Evolutionary conservation across 2,797 vertebrate genomes (phyloP).

Genomic region (Liparis tanakae): DNA sequence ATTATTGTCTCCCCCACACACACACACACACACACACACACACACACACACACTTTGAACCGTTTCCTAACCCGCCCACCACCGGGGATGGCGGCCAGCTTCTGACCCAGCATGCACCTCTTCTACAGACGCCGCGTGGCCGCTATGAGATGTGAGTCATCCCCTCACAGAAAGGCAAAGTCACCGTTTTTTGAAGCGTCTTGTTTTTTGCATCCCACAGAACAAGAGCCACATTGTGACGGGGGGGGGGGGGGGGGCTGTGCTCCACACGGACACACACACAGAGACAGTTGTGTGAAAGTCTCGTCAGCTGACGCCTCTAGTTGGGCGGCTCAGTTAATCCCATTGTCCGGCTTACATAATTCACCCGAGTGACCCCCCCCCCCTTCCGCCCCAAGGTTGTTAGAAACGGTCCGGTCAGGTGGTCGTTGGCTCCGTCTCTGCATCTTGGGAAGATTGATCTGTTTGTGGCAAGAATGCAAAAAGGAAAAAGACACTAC

Average conservation of each 20-base stretch:
- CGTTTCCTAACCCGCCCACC: not conserved
- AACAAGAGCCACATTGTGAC: constrained; percentile 43
- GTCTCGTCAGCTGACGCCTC: constrained; percentile 76
- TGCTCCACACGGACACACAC: constrained; percentile 51
- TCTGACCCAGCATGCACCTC: constrained; percentile 32
- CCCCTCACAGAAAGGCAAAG: constrained; percentile 32
- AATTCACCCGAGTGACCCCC: constrained; percentile 79
- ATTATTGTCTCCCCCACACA: not conserved
- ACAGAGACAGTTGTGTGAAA: constrained; percentile 67
- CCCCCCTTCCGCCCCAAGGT: constrained; percentile 21
- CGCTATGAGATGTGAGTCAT: constrained; percentile 7
- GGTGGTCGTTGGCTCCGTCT: not conserved
- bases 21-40: too few species aligned
- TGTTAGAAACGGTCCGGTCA: constrained; percentile 22
- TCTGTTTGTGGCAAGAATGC: not conserved
- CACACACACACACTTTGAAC: not conserved
- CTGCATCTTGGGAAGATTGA: not conserved
- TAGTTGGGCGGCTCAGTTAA: constrained; percentile 72
- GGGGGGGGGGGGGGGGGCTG: constrained; percentile 48
- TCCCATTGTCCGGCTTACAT: constrained; percentile 80
- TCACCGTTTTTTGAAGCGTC: not conserved
- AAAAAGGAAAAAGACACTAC: not conserved
- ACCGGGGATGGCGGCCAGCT: constrained; percentile 12
- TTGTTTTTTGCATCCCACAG: constrained; percentile 39
- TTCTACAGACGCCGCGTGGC: constrained; percentile 25